These are phyloP conservation scores for Azorinus chamasolen DNA, from an alignment of 2,888 invertebrate species.

Conservation along the genomic window DNA sequence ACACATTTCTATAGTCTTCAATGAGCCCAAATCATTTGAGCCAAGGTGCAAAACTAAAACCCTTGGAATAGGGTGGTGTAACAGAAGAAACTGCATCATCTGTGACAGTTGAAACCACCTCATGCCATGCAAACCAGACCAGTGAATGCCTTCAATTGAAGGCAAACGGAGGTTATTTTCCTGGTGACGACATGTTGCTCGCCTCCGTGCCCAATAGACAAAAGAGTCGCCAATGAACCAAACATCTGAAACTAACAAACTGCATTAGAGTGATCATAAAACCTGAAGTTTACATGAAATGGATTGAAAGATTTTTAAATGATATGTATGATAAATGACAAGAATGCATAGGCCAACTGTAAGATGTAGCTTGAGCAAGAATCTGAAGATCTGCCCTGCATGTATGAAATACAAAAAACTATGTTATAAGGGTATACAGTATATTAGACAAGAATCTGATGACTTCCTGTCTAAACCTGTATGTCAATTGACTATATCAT, in stretches of 20 bases:
- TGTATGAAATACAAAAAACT: no score
- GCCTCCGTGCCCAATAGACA: neutral
- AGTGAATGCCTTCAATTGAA: neutral
- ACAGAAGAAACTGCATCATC: neutral
- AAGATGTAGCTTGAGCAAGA: no score
- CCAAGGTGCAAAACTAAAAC: constrained; percentile 1
- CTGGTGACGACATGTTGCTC: neutral
- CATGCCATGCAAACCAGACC: neutral
- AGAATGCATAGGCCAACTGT: no score
- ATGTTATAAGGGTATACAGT: no score
- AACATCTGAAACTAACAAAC: constrained; percentile 1
- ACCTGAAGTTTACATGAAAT: no score
- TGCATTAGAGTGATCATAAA: no score
- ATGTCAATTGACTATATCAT: no score
- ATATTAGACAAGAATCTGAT: no score
- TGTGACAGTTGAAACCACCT: neutral
- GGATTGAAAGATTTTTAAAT: no score
- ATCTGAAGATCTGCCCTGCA: no score
- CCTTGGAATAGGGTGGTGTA: neutral
- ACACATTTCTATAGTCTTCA: neutral
- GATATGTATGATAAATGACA: no score
- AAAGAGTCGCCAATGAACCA: constrained; percentile 7
- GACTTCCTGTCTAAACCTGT: no score
- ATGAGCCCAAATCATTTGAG: neutral
- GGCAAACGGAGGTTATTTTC: neutral